Evolutionary conservation across 2,888 invertebrate species (phyloP).

Genomic region (Drosophila longiperda): DNA sequence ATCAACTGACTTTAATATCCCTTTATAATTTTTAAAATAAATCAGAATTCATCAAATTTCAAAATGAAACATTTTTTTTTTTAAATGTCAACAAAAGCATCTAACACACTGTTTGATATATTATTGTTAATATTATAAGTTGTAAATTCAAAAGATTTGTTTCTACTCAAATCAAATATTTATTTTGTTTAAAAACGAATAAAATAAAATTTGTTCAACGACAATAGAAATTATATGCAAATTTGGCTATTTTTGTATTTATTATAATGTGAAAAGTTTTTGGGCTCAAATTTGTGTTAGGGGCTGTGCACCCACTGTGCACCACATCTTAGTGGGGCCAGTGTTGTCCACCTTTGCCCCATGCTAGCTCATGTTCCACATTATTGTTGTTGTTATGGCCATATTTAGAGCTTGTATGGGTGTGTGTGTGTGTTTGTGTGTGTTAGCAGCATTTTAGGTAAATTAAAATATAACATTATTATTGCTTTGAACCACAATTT

Average conservation of each 20-base stretch:
- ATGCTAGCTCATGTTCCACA: slow-evolving; percentile 10
- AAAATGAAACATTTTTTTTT: background rate
- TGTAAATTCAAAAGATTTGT: background rate
- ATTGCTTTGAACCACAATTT: slow-evolving; percentile 25
- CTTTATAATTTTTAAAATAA: background rate
- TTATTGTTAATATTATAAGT: background rate
- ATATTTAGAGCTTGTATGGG: slow-evolving; percentile 27
- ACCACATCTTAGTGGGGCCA: background rate
- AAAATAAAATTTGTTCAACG: background rate
- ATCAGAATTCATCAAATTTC: background rate
- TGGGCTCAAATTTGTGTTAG: background rate
- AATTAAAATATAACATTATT: slow-evolving; percentile 76
- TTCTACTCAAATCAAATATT: background rate
- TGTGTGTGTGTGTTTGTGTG: slow-evolving; percentile 20
- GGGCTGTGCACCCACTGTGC: slow-evolving; percentile 30
- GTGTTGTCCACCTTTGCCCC: slow-evolving; percentile 6
- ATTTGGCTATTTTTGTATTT: background rate
- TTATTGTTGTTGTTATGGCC: slow-evolving; percentile 48
- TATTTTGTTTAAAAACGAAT: background rate
- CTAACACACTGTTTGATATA: background rate
- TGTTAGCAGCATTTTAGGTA: slow-evolving; percentile 66
- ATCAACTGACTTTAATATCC: background rate
- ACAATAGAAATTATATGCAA: background rate
- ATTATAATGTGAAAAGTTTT: background rate
- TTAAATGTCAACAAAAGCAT: background rate